These are phyloP conservation scores for Ligdia adustata DNA, from an alignment of 2,888 invertebrate genomes.

Conservation along the genomic window DNA sequence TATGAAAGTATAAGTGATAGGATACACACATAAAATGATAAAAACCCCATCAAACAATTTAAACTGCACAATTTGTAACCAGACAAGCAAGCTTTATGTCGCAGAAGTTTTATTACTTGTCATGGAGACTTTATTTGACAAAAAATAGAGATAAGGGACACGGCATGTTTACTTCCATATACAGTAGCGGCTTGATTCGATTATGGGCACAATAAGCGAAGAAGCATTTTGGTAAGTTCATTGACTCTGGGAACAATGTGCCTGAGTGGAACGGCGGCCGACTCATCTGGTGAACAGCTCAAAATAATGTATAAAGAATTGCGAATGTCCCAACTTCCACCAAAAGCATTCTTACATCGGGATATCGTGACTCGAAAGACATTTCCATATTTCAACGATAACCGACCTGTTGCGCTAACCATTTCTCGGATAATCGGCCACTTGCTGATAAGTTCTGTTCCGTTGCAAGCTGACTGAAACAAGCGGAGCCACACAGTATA, in stretches of 20 bases:
- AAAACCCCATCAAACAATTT: constrained; percentile 26
- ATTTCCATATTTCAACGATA: constrained; percentile 34
- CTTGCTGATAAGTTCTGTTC: no score
- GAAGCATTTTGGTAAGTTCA: constrained; percentile 80
- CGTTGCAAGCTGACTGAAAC: no score
- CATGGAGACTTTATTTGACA: constrained; percentile 60
- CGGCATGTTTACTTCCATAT: constrained; percentile 71
- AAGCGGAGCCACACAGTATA: no score
- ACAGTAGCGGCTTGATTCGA: constrained; percentile 74
- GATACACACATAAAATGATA: constrained; percentile 18
- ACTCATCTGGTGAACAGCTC: constrained; percentile 70
- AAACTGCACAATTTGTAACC: constrained; percentile 38
- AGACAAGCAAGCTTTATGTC: constrained; percentile 41
- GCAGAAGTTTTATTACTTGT: constrained; percentile 46
- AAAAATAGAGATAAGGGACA: constrained; percentile 65
- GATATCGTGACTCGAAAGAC: constrained; percentile 23
- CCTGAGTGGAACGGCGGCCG: constrained; percentile 57
- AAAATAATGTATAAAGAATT: constrained; percentile 59
- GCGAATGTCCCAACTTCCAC: constrained; percentile 56
- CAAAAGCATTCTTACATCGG: constrained; percentile 13
- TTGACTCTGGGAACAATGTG: constrained; percentile 78
- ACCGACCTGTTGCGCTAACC: constrained; percentile 33
- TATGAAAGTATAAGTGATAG: no score
- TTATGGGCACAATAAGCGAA: constrained; percentile 80
- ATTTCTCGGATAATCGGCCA: constrained; percentile 3